Conservation (phyloP, 1,140 invertebrate genomes). For the Panagrolaimus sp. region DNA sequence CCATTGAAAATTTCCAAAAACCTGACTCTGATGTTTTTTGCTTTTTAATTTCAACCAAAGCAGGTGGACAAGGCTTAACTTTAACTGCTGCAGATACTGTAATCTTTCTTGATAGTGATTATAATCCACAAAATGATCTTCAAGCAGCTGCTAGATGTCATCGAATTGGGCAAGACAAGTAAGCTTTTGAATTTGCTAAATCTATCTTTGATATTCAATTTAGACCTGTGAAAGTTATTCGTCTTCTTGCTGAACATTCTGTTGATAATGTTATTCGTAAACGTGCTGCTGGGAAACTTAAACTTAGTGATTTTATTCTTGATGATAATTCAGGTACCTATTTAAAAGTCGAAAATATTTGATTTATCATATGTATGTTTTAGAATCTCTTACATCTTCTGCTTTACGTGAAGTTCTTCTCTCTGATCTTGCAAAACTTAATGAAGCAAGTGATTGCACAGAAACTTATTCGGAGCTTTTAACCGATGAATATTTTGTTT, state of each 20-base stretch:
- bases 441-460: constrained; percentile 16
- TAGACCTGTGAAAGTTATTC: constrained; percentile 60
- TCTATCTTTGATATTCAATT: too few species aligned
- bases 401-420: constrained; percentile 30
- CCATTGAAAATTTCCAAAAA: constrained; percentile 33
- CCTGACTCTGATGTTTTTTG: constrained; percentile 28
- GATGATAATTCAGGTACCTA: constrained; percentile 42
- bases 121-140: constrained; percentile 63
- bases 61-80: constrained; percentile 61
- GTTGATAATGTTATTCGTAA: constrained; percentile 61
- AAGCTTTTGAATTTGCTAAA: too few species aligned
- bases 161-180: constrained; percentile 61
- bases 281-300: constrained; percentile 60
- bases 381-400: too few species aligned
- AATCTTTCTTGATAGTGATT: constrained; percentile 62
- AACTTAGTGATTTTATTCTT: constrained; percentile 60
- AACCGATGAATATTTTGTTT: constrained; percentile 21
- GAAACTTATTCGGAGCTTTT: not conserved
- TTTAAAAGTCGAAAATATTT: not conserved
- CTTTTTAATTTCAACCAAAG: constrained; percentile 32
- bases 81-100: constrained; percentile 62
- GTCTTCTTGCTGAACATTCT: constrained; percentile 60
- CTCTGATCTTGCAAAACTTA: constrained; percentile 23
- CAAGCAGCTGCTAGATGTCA: constrained; percentile 62
- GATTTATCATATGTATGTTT: too few species aligned